Conservation (phyloP, 2,797 vertebrate species). For the Sternarchorhynchus goeldii region DNA sequence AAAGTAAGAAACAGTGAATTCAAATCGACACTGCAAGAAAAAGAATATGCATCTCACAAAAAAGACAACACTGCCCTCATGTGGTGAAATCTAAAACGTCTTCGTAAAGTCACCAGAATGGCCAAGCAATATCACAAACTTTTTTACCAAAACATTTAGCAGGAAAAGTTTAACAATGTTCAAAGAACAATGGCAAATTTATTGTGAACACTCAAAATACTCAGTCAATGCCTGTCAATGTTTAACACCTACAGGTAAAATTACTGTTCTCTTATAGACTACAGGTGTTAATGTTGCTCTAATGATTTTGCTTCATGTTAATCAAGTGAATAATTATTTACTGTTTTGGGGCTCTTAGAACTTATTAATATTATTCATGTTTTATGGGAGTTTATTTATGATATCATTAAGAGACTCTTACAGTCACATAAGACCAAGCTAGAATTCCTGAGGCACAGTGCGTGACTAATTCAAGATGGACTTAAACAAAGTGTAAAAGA, state of each 20-base stretch:
- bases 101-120: background rate
- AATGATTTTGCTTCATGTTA: too few species aligned
- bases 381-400: too few species aligned
- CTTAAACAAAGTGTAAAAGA: conserved; percentile 4
- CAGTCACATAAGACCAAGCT: background rate
- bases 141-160: background rate
- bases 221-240: too few species aligned
- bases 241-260: too few species aligned
- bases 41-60: conserved; percentile 38
- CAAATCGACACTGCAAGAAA: too few species aligned
- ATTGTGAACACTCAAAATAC: background rate
- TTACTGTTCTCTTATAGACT: too few species aligned
- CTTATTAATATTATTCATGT: background rate
- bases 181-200: background rate
- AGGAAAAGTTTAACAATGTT: background rate
- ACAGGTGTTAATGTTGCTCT: too few species aligned
- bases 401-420: background rate
- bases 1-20: background rate
- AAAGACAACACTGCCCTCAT: conserved; percentile 69
- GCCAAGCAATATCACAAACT: background rate
- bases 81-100: conserved; percentile 44
- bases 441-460: conserved; percentile 27
- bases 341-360: background rate
- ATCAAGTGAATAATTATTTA: background rate
- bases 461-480: conserved; percentile 30